phyloP scores from a whole-genome alignment of 2,888 invertebrate species.

The Cephus pygmeus region DNA sequence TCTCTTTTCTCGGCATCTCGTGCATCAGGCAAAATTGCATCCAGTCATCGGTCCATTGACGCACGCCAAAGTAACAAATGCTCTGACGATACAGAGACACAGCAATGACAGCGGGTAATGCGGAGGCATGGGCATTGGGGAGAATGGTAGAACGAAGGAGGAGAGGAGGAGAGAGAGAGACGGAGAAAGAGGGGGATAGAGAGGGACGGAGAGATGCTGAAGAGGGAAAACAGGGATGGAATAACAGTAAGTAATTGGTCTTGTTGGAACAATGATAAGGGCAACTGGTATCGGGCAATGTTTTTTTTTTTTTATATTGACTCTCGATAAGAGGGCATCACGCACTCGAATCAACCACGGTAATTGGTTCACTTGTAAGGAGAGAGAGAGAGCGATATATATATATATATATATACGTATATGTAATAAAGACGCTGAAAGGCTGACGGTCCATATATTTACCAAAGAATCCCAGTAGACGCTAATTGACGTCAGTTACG shows the following conservation, averaged over 20 bases:
- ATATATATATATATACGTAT: too few relatives aligned
- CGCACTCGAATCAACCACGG: constrained; percentile 22
- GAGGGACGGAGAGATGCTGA: constrained; percentile 4
- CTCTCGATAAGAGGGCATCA: constrained; percentile 22
- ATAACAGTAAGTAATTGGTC: constrained; percentile 21
- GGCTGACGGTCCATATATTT: too few relatives aligned
- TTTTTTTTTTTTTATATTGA: constrained; percentile 22
- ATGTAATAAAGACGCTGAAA: neutral
- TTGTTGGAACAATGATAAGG: constrained; percentile 15
- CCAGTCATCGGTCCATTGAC: neutral
- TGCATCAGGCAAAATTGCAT: constrained; percentile 6
- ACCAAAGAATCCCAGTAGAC: too few relatives aligned
- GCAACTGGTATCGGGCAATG: constrained; percentile 12
- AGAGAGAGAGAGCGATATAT: too few relatives aligned
- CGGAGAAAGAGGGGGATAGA: neutral
- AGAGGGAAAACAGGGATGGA: neutral
- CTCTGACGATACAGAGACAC: too few relatives aligned
- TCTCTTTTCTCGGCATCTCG: constrained; percentile 14
- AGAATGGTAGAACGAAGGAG: too few relatives aligned
- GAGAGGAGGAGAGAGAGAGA: constrained; percentile 7
- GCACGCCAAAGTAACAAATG: too few relatives aligned
- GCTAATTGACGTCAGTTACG: too few relatives aligned
- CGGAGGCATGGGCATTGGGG: too few relatives aligned
- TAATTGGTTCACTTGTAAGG: constrained; percentile 27
- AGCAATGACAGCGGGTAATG: too few relatives aligned